Percentiles rank a stretch among this genome's conserved stretches.
phyloP scores from a whole-genome alignment of 2,888 invertebrate genomes.

The Ethmia dodecea region DNA sequence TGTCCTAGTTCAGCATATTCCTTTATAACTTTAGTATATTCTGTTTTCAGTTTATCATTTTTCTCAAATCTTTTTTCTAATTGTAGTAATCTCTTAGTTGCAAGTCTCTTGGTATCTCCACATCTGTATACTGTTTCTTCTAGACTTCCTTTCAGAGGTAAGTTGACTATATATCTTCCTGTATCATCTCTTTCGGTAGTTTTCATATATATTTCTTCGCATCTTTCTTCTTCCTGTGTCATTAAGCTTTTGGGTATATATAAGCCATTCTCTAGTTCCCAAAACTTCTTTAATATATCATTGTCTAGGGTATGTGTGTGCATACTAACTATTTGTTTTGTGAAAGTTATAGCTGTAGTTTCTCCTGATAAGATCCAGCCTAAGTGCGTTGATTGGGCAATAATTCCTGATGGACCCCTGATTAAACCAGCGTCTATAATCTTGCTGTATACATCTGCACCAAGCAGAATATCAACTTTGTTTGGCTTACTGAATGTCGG shows the following conservation, averaged over 20 bases:
- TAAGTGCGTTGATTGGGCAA: conserved; percentile 16
- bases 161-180: conserved; percentile 18
- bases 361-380: conserved; percentile 23
- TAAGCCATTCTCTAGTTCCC: conserved; percentile 22
- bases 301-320: conserved; percentile 3
- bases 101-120: conserved; percentile 1
- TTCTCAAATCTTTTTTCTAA: conserved; percentile 3
- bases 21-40: conserved; percentile 12
- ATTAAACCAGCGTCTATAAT: conserved; percentile 15
- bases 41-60: conserved; percentile 6
- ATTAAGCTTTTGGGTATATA: conserved; percentile 6
- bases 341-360: conserved; percentile 4
- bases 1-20: conserved; percentile 16
- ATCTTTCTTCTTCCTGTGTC: conserved; percentile 18
- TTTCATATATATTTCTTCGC: conserved; percentile 13
- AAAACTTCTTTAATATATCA: conserved; percentile 18
- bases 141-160: conserved; percentile 17
- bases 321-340: no score
- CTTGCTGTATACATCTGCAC: conserved; percentile 9
- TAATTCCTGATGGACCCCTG: conserved; percentile 7
- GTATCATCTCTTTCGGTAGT: conserved; percentile 14
- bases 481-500: conserved; percentile 6
- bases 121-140: no score
- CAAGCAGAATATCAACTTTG: conserved; percentile 16
- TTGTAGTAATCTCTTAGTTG: conserved; percentile 3